Evolutionary conservation across 2,888 invertebrate species (phyloP), one percentile per base, ranked within the genome.

Genomic region (Trissolcus japonicus): DNA sequence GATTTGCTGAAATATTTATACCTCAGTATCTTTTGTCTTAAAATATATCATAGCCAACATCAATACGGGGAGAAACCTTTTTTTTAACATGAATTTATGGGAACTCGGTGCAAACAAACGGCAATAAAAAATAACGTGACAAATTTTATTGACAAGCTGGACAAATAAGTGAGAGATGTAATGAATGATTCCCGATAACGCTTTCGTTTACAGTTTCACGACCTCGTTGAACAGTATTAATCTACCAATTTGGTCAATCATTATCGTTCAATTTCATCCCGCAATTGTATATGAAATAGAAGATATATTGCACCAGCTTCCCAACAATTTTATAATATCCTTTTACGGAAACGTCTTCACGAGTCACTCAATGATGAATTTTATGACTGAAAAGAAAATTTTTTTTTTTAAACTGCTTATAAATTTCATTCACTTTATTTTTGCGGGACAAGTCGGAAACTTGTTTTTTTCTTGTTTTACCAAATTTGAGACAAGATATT

Each of bases 31-130:
- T 54, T 72, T 72, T 40, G 46, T 65, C 54, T 53, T 48, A 0
- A 61, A 73, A 73, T 43, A 43, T 43, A 14, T 13, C 0, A 14
- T 55, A 6, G 48, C 53, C 7, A 6, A 40, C 59, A 29, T 72
- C 55, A 55, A 60, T 73, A 73, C 46, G 65, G 55, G 65, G 72
- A 73, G 72, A 73, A 73, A 73, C 43, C 65, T 55, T 60, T 60
- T n/a, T 29, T 65, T 66, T 66, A 60, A 40, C 54, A 66, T 56
- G 51, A 71, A 71, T 65, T 65, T 59, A 72, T 57, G 29, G n/a
- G n/a, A n/a, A n/a, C n/a, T n/a, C n/a, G n/a, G 46, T 4, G 51
- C n/a, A 16, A 14, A 62, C 62, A 56, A 61, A 69, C 25, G 41
- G 43, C 56, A 40, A 46, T 41, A 56, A 54, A n/a, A 57, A 71